Evolutionary conservation across 2,113 vertebrate species (phyloP).

Genomic region (Cololabis saira): DNA sequence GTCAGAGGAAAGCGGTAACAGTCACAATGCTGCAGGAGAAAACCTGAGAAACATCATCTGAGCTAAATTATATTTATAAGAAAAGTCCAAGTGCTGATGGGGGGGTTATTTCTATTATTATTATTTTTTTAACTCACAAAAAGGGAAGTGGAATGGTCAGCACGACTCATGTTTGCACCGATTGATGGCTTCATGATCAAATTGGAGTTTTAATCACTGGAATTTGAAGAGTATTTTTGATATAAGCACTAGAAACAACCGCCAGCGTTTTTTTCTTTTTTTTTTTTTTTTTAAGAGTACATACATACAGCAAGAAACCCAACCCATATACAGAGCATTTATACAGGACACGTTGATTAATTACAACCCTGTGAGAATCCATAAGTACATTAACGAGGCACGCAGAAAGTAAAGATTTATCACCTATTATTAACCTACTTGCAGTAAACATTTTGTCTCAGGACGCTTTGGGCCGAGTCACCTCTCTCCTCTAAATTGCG

Average conservation of each 20-base stretch:
- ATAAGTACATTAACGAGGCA: constrained; percentile 61
- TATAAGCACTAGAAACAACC: too few species aligned
- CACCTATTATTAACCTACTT: constrained; percentile 62
- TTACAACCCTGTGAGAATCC: constrained; percentile 61
- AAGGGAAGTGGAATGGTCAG: not conserved
- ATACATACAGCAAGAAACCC: constrained; percentile 38
- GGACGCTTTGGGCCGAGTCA: constrained; percentile 55
- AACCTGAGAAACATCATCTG: not conserved
- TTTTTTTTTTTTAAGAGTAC: not conserved
- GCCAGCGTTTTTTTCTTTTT: not conserved
- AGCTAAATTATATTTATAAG: not conserved
- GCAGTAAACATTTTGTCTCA: constrained; percentile 61
- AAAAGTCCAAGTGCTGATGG: not conserved
- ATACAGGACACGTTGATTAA: constrained; percentile 63
- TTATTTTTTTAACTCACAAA: too few species aligned
- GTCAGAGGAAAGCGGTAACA: not conserved
- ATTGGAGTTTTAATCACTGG: too few species aligned
- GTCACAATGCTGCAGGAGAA: too few species aligned
- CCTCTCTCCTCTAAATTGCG: constrained; percentile 48
- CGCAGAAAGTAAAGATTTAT: constrained; percentile 61
- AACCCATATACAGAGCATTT: constrained; percentile 58
- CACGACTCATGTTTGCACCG: not conserved
- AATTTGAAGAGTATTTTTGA: too few species aligned
- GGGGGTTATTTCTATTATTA: not conserved
- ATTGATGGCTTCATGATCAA: not conserved